These are phyloP conservation scores for Bemisia tabaci DNA, from an alignment of 1,140 invertebrate genomes.

Conservation along the genomic window DNA sequence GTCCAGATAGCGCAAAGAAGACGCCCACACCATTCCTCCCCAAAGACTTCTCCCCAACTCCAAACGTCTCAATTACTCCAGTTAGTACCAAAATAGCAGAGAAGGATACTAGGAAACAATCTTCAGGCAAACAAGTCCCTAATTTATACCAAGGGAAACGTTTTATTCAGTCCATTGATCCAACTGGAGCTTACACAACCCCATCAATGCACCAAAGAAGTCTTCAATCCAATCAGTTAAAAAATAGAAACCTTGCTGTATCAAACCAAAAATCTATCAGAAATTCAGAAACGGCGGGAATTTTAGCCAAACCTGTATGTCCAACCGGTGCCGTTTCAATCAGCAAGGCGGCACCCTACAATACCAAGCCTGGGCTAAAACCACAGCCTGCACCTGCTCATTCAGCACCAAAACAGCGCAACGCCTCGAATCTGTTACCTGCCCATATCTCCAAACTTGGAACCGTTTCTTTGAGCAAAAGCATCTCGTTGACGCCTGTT, in stretches of 20 bases:
- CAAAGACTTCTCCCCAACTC: background rate
- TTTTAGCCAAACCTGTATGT: background rate
- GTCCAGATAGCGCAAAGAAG: too few species aligned
- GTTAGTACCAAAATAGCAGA: background rate
- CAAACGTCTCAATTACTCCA: background rate
- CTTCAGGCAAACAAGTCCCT: background rate
- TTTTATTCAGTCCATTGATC: background rate
- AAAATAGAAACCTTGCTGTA: background rate
- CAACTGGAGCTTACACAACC: too few species aligned
- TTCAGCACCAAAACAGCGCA: too few species aligned
- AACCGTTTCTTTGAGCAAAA: background rate
- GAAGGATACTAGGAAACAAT: background rate
- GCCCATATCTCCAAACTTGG: background rate
- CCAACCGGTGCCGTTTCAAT: background rate
- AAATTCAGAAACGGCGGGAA: background rate
- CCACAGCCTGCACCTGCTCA: too few species aligned
- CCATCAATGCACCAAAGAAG: background rate
- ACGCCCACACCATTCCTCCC: background rate
- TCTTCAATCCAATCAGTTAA: background rate
- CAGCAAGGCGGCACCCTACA: background rate
- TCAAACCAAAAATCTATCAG: background rate
- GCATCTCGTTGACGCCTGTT: background rate
- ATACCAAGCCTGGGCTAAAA: too few species aligned
- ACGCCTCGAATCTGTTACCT: too few species aligned
- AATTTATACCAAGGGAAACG: background rate